Conservation (phyloP, 2,113 vertebrate species). For the Trogon surrucura region DNA sequence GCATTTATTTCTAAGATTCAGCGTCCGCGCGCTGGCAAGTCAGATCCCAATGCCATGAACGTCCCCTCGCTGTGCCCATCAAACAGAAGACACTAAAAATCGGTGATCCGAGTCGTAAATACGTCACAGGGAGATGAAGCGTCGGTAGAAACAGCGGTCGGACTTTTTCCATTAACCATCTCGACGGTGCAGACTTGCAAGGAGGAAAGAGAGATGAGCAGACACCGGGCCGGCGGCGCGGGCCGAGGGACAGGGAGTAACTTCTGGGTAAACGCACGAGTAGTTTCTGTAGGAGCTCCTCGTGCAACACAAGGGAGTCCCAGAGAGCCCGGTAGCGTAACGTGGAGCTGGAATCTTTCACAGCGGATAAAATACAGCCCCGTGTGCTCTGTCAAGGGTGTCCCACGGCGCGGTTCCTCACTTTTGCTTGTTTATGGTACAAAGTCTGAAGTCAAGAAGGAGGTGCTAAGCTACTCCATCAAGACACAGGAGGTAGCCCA, state of each 20-base stretch:
- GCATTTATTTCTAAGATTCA: neutral
- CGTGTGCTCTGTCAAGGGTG: neutral
- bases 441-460: neutral
- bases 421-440: neutral
- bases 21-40: neutral
- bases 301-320: neutral
- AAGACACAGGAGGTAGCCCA: neutral
- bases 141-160: neutral
- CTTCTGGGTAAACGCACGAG: neutral
- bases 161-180: neutral
- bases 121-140: neutral
- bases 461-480: neutral
- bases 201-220: neutral
- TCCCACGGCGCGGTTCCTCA: neutral
- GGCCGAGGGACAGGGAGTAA: neutral
- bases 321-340: neutral
- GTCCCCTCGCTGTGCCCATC: rapidly evolving
- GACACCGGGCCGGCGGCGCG: neutral
- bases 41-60: rapidly evolving
- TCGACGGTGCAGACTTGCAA: neutral
- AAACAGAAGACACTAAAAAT: neutral
- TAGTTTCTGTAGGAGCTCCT: neutral
- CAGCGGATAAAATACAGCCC: neutral
- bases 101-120: neutral
- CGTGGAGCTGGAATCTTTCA: neutral